These are phyloP conservation scores for Entelurus aequoreus DNA, from an alignment of 2,113 vertebrate genomes.

Conservation along the genomic window DNA sequence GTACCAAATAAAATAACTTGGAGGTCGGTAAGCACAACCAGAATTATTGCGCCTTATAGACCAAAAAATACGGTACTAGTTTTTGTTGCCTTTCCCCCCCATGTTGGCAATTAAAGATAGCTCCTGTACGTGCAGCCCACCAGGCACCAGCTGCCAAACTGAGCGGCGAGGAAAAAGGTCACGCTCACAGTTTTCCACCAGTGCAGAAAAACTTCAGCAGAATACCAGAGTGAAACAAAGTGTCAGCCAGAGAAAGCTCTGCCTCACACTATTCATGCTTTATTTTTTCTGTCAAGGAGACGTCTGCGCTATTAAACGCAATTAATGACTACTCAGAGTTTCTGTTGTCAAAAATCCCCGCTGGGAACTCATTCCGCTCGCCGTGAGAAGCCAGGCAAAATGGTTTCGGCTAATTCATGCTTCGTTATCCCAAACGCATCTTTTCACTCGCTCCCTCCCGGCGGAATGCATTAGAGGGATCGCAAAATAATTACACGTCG, in stretches of 20 bases:
- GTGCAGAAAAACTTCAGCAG: too few species aligned
- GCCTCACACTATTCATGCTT: constrained; percentile 23
- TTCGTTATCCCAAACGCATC: constrained; percentile 31
- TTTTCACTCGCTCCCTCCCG: constrained; percentile 11
- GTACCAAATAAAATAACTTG: too few species aligned
- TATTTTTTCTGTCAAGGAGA: constrained; percentile 39
- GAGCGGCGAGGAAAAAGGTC: too few species aligned
- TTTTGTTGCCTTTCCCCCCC: too few species aligned
- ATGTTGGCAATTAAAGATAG: too few species aligned
- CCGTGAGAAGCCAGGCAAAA: constrained; percentile 36
- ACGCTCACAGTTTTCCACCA: too few species aligned
- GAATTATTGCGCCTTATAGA: too few species aligned
- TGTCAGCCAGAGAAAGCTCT: constrained; percentile 29
- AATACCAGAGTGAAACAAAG: too few species aligned
- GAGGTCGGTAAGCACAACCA: too few species aligned
- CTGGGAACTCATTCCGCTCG: constrained; percentile 33
- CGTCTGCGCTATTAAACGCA: constrained; percentile 38
- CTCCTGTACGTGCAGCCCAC: too few species aligned
- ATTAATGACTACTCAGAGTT: constrained; percentile 54
- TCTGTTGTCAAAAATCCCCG: constrained; percentile 38
- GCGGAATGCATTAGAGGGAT: constrained; percentile 36
- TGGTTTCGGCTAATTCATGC: constrained; percentile 29
- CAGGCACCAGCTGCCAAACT: too few species aligned
- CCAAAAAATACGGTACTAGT: too few species aligned
- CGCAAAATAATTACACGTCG: constrained; percentile 21